Evolutionary conservation across 2,797 vertebrate species (phyloP).

Genomic region (Linurgus olivaceus): DNA sequence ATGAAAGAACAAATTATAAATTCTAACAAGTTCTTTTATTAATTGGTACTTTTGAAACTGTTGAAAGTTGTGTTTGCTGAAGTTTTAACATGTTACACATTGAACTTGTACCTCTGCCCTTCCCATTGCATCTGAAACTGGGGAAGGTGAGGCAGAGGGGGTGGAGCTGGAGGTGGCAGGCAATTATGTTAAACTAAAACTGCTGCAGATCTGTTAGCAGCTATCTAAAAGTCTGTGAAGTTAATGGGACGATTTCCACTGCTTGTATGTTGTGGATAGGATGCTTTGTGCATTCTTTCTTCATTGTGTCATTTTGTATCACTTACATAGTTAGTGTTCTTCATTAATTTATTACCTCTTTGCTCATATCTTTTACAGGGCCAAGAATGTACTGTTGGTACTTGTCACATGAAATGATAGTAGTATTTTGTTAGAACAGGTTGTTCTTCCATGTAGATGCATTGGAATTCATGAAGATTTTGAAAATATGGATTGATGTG

Average conservation of each 20-base stretch:
- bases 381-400: background rate
- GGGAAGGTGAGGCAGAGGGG: background rate
- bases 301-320: background rate
- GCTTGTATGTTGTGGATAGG: background rate
- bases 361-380: background rate
- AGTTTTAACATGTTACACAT: background rate
- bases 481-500: slow-evolving; percentile 3
- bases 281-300: background rate
- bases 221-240: background rate
- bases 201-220: background rate
- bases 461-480: background rate
- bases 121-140: background rate
- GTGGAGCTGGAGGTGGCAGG: fast-evolving
- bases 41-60: background rate
- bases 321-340: background rate
- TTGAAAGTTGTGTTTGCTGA: background rate
- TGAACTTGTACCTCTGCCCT: background rate
- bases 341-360: background rate
- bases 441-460: background rate
- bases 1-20: background rate
- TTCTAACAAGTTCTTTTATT: background rate
- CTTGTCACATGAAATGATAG: background rate
- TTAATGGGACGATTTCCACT: background rate
- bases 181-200: background rate
- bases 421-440: background rate